Percentiles rank a stretch among this genome's conserved stretches.
phyloP scores from a whole-genome alignment of 2,113 vertebrate genomes.

The Terrapene triunguis region DNA sequence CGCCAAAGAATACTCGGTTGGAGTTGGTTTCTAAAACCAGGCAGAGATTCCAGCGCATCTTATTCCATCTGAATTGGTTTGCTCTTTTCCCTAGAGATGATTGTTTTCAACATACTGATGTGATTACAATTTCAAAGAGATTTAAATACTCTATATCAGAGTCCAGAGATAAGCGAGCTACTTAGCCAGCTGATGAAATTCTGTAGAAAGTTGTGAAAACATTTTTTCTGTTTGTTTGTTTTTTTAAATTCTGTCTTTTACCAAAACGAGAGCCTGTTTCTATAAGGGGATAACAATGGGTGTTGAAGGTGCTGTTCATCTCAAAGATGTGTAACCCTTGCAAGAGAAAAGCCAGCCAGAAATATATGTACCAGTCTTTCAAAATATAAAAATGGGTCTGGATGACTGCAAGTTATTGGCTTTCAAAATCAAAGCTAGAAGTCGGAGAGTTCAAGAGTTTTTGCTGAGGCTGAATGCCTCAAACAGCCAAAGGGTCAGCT shows the following conservation, averaged over 20 bases:
- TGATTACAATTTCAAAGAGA: neutral
- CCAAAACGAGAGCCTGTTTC: accelerated
- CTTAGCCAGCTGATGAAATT: neutral
- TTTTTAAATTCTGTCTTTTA: neutral
- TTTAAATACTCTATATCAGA: neutral
- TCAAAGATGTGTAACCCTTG: neutral
- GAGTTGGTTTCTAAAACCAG: neutral
- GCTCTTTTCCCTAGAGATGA: neutral
- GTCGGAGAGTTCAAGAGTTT: neutral
- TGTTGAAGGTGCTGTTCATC: neutral
- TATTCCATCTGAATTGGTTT: neutral
- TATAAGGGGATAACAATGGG: neutral
- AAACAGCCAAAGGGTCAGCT: neutral
- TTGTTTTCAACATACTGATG: neutral
- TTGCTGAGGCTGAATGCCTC: neutral
- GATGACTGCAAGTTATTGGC: neutral
- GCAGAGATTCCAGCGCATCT: neutral
- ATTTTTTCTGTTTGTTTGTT: accelerated
- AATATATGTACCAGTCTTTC: neutral
- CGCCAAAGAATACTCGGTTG: neutral
- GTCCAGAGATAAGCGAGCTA: neutral
- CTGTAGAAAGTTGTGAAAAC: neutral
- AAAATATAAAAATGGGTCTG: neutral
- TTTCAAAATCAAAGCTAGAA: neutral
- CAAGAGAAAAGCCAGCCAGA: neutral